Percentiles rank a stretch among this genome's conserved stretches.
These are phyloP conservation scores for Aotus griseimembra DNA, from an alignment of 2,797 vertebrate genomes.

Conservation along the genomic window DNA sequence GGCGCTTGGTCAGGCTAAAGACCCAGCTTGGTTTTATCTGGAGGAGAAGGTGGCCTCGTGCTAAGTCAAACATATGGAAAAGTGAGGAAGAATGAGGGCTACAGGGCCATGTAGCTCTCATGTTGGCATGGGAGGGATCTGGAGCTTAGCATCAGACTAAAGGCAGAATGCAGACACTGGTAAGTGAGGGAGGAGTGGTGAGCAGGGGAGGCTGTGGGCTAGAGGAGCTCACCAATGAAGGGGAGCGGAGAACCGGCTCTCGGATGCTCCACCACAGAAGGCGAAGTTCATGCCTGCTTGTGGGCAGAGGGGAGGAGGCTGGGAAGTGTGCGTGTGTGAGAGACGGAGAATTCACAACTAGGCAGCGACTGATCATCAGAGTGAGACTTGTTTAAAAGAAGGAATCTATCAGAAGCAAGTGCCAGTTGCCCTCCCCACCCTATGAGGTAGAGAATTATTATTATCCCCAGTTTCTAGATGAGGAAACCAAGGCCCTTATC, in stretches of 20 bases:
- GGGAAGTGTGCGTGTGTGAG: not conserved
- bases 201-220: fast-evolving
- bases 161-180: not conserved
- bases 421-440: too few relatives aligned
- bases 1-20: not conserved
- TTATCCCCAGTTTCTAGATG: not conserved
- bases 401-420: not conserved
- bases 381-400: not conserved
- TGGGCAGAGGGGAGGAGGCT: not conserved
- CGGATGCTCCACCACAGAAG: too few relatives aligned
- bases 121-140: not conserved
- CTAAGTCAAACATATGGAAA: too few relatives aligned
- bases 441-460: not conserved
- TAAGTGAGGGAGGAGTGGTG: too few relatives aligned
- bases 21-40: not conserved
- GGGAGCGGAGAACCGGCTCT: not conserved
- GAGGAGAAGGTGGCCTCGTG: not conserved
- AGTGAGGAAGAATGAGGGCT: not conserved
- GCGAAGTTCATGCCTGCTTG: fast-evolving
- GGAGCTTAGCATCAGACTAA: not conserved
- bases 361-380: not conserved
- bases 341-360: not conserved
- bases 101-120: too few relatives aligned
- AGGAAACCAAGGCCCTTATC: not conserved
- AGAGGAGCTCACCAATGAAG: not conserved